A percentile compares a stretch with the other conserved stretches of the same genome.
phyloP scores from a whole-genome alignment of 2,113 vertebrate species.

The Gambusia affinis region DNA sequence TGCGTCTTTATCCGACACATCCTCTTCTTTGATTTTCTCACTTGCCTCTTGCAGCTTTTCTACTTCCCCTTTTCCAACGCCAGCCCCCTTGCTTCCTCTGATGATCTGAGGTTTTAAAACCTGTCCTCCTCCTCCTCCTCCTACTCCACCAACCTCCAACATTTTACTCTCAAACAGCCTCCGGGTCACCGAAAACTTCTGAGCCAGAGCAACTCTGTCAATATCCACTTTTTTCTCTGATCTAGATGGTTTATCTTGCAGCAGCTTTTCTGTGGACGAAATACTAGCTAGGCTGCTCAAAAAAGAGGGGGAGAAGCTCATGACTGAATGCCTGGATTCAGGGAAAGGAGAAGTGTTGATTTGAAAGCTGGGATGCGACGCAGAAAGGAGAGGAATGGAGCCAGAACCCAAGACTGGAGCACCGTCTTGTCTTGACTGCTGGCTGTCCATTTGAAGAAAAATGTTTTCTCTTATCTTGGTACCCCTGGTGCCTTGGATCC shows the following conservation, averaged over 20 bases:
- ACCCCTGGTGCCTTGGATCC: slow-evolving; percentile 83
- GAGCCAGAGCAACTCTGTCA: slow-evolving; percentile 86
- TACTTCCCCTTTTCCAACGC: slow-evolving; percentile 34
- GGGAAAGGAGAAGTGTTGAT: slow-evolving; percentile 48
- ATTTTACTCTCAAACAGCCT: slow-evolving; percentile 84
- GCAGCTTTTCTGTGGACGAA: slow-evolving; percentile 63
- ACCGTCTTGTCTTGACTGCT: slow-evolving; percentile 70
- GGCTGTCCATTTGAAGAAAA: slow-evolving; percentile 90
- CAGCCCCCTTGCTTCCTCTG: slow-evolving; percentile 40
- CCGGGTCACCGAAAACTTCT: slow-evolving; percentile 88
- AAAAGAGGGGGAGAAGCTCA: slow-evolving; percentile 65
- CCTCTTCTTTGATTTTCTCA: slow-evolving; percentile 70
- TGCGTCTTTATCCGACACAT: slow-evolving; percentile 65
- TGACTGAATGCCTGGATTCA: slow-evolving; percentile 19
- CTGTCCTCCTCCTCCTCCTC: slow-evolving; percentile 13
- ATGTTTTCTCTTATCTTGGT: slow-evolving; percentile 89
- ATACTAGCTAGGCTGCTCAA: slow-evolving; percentile 74
- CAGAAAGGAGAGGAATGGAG: slow-evolving; percentile 30
- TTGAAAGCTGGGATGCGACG: slow-evolving; percentile 25
- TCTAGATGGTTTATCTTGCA: slow-evolving; percentile 72
- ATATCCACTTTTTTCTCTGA: slow-evolving; percentile 81
- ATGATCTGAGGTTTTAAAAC: slow-evolving; percentile 53
- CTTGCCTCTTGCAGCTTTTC: slow-evolving; percentile 41
- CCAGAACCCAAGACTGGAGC: slow-evolving; percentile 23
- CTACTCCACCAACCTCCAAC: slow-evolving; percentile 27